phyloP scores from a whole-genome alignment of 2,797 vertebrate genomes.

The Lophotriccus pileatus region DNA sequence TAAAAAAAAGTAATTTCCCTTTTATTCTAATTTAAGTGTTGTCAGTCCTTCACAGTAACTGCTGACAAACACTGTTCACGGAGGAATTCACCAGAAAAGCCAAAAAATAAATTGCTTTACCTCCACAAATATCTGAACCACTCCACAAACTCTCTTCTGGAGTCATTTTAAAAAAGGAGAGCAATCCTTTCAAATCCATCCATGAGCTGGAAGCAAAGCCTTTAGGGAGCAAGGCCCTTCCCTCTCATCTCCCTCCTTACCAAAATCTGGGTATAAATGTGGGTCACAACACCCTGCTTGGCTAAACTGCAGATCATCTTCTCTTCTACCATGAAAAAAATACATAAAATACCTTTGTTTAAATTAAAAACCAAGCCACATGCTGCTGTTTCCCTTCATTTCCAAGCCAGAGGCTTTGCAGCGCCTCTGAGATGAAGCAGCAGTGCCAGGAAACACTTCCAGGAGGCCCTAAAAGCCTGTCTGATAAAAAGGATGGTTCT shows the following conservation, averaged over 20 bases:
- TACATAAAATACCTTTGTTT: rapidly evolving
- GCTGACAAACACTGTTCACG: background rate
- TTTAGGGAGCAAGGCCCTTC: background rate
- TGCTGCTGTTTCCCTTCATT: background rate
- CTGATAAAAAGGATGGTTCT: background rate
- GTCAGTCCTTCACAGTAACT: background rate
- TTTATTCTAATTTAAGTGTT: background rate
- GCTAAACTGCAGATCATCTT: background rate
- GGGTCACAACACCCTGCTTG: background rate
- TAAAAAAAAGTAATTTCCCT: rapidly evolving
- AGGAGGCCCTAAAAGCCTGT: background rate
- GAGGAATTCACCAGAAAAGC: background rate
- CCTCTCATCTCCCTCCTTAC: background rate
- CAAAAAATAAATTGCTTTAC: no score
- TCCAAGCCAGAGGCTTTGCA: background rate
- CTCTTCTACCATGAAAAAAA: background rate
- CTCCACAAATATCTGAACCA: background rate
- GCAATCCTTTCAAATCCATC: background rate
- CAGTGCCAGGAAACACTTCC: background rate
- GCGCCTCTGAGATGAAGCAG: background rate
- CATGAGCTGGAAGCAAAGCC: rapidly evolving
- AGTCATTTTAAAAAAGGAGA: background rate
- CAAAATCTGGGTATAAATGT: background rate
- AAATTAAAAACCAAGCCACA: background rate
- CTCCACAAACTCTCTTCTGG: background rate